Evolutionary conservation across 1,140 invertebrate genomes (phyloP), one percentile per base, ranked within the genome.

Genomic region (Heliconius himera): DNA sequence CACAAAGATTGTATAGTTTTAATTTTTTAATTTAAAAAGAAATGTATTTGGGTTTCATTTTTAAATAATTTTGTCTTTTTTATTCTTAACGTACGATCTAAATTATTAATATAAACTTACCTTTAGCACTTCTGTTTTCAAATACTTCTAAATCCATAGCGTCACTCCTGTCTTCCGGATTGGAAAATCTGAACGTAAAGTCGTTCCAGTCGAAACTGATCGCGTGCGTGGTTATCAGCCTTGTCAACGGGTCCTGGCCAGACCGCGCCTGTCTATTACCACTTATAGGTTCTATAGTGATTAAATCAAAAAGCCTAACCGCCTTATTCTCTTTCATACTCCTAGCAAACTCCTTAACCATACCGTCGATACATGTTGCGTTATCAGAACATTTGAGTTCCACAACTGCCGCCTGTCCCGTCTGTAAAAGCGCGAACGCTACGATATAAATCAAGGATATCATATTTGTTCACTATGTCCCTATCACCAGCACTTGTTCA

Each of bases 201-300:
- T 94, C 93, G 70, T 93, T 94, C 88, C 94, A 95, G 83, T 95
- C 95, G 82, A 95, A 90, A 74, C 93, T 93, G 38, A 96, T 85
- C 16, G 95, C 93, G 82, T 95, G 91, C 29, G 89, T 91, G 70
- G 94, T 93, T 41, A 95, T 83, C 76, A 95, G 89, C 46, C 89
- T 93, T 20, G 92, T 87, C 81, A 95, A 80, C 38, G 88, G 84
- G 9, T 90, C 90, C 78, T 92, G 86, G 20, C 81, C 90, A 3
- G 91, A 88, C 73, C 93, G 90, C 82, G 88, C 93, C 71, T 91
- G 88, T 56, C 90, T 87, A 73, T 82, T 87, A 74, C 81, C 83
- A 20, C 78, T 82, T 73, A 95, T 76, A 2, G 95, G 95, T 76
- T 95, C 94, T 77, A 95, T 93, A 36, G 91, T 94, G 60, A 95